Percentiles rank a stretch among this genome's conserved stretches.
Evolutionary conservation across 2,888 invertebrate species (phyloP).

Genomic region (Arenicola marina): DNA sequence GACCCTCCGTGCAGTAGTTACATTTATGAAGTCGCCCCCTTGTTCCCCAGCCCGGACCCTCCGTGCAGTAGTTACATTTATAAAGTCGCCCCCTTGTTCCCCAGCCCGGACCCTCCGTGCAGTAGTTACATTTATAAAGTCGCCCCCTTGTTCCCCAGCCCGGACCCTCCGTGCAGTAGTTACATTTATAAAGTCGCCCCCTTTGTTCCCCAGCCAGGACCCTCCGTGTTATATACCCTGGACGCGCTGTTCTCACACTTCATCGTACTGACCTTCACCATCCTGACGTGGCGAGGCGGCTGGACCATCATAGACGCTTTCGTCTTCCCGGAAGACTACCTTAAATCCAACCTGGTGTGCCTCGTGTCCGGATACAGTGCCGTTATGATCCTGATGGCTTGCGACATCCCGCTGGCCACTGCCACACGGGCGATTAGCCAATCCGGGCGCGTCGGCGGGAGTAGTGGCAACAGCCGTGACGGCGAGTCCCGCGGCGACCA

Average conservation of each 20-base stretch:
- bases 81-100: too few species aligned
- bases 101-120: too few species aligned
- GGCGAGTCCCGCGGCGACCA: not conserved
- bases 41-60: too few species aligned
- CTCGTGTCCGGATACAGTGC: slow-evolving; percentile 10
- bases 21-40: too few species aligned
- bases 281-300: slow-evolving; percentile 18
- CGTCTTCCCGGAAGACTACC: not conserved
- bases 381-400: slow-evolving; percentile 5
- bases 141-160: too few species aligned
- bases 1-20: too few species aligned
- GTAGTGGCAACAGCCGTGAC: not conserved
- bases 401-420: slow-evolving; percentile 5
- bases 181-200: too few species aligned
- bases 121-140: too few species aligned
- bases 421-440: not conserved
- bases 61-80: too few species aligned
- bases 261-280: slow-evolving; percentile 16
- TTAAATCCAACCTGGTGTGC: not conserved
- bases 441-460: not conserved
- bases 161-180: too few species aligned
- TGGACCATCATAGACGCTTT: slow-evolving; percentile 4
- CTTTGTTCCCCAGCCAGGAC: slow-evolving; percentile 11
- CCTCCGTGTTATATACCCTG: slow-evolving; percentile 9
- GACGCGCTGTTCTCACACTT: slow-evolving; percentile 24